These are phyloP conservation scores for Hippocampus zosterae DNA, from an alignment of 2,113 vertebrate genomes.

Conservation along the genomic window DNA sequence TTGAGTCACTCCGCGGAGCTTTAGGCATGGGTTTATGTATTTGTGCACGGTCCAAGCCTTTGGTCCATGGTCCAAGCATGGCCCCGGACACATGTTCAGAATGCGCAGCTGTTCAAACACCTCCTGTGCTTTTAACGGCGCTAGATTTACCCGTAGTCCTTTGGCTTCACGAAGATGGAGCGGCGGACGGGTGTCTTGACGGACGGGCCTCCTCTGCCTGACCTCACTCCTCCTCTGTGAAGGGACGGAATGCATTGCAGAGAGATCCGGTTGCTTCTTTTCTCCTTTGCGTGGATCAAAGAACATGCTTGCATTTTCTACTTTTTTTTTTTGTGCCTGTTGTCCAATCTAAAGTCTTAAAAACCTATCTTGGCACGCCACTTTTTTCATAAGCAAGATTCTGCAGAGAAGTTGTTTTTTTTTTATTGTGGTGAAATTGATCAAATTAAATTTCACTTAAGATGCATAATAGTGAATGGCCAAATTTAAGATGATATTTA, in stretches of 20 bases:
- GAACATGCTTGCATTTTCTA: slow-evolving; percentile 51
- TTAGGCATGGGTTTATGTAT: slow-evolving; percentile 12
- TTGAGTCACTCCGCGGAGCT: slow-evolving; percentile 13
- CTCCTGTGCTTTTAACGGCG: slow-evolving; percentile 20
- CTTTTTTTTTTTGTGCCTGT: slow-evolving; percentile 29
- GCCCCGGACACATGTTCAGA: slow-evolving; percentile 32
- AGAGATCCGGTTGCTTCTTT: slow-evolving; percentile 58
- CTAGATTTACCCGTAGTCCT: slow-evolving; percentile 39
- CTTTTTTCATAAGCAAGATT: slow-evolving; percentile 33
- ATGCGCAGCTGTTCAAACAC: slow-evolving; percentile 60
- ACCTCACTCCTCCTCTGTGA: slow-evolving; percentile 40
- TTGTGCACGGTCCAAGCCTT: slow-evolving; percentile 20
- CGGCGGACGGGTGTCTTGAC: slow-evolving; percentile 22
- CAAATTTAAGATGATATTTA: slow-evolving; percentile 3
- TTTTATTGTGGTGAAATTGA: slow-evolving; percentile 11
- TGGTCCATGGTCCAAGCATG: neutral
- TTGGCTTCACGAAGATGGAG: slow-evolving; percentile 36
- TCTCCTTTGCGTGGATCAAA: slow-evolving; percentile 62
- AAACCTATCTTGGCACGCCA: slow-evolving; percentile 30
- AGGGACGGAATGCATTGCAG: slow-evolving; percentile 50
- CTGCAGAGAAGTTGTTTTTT: slow-evolving; percentile 29
- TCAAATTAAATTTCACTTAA: neutral
- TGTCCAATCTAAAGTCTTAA: slow-evolving; percentile 21
- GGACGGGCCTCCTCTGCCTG: slow-evolving; percentile 46
- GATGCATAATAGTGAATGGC: neutral